Percentiles rank a stretch among this genome's conserved stretches.
These are phyloP conservation scores for Mionectes macconnelli DNA, from an alignment of 2,113 vertebrate species.

Conservation along the genomic window DNA sequence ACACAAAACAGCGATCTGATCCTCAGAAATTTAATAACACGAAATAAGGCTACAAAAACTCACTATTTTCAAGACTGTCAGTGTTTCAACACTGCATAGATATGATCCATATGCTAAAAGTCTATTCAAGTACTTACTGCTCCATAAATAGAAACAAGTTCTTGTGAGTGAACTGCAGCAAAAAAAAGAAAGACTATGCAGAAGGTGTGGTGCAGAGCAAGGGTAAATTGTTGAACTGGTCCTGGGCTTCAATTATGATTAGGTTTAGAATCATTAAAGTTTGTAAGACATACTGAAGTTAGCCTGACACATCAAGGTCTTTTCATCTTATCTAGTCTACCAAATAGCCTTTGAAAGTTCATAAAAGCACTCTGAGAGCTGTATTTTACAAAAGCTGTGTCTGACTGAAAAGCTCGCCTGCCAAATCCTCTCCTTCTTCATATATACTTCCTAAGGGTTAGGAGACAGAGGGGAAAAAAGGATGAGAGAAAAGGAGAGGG, in stretches of 20 bases:
- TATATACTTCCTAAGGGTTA: background rate
- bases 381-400: background rate
- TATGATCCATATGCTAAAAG: background rate
- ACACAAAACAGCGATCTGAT: background rate
- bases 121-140: background rate
- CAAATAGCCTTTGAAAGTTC: background rate
- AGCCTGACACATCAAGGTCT: background rate
- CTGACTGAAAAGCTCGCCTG: slow-evolving; percentile 16
- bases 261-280: background rate
- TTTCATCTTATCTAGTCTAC: background rate
- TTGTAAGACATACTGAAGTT: background rate
- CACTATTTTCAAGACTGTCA: background rate
- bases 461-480: background rate
- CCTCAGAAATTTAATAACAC: background rate
- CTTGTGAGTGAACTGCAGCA: background rate
- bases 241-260: background rate
- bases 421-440: slow-evolving; percentile 4
- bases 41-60: background rate
- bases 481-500: background rate
- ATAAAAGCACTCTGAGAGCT: slow-evolving; percentile 1
- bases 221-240: background rate
- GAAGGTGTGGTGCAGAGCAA: background rate
- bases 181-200: background rate
- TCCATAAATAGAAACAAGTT: slow-evolving; percentile 30
- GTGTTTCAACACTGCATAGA: background rate